These are phyloP conservation scores for Palaemon carinicauda DNA, from an alignment of 1,140 invertebrate genomes.

Conservation along the genomic window DNA sequence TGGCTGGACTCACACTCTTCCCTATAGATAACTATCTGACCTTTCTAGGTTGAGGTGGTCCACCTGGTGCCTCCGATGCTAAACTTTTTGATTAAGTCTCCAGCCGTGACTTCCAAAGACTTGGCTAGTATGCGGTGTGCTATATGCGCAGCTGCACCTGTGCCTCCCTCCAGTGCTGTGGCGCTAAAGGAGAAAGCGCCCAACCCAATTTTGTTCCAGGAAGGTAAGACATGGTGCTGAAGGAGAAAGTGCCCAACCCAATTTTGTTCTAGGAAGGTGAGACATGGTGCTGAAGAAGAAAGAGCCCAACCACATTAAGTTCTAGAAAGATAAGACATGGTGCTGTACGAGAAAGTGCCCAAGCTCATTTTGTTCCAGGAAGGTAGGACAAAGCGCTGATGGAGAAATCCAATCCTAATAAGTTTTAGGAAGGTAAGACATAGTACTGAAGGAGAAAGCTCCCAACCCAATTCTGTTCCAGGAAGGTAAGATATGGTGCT, in stretches of 20 bases:
- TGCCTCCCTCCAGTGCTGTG: conserved; percentile 9
- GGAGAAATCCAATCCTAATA: too few species aligned
- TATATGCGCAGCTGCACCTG: conserved; percentile 32
- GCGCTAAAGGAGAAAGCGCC: conserved; percentile 36
- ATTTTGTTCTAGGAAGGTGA: conserved; percentile 49
- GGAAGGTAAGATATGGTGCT: conserved; percentile 46
- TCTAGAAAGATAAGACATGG: conserved; percentile 49
- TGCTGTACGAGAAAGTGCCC: conserved; percentile 28
- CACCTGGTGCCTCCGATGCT: conserved; percentile 47
- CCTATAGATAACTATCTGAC: too few species aligned
- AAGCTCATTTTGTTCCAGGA: conserved; percentile 38
- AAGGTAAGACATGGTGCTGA: conserved; percentile 47
- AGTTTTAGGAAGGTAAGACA: too few species aligned
- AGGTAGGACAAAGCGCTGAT: too few species aligned
- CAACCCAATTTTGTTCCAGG: conserved; percentile 35
- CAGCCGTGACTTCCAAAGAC: background rate
- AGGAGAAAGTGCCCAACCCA: conserved; percentile 22
- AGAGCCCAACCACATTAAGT: conserved; percentile 5
- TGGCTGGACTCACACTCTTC: too few species aligned
- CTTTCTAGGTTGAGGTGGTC: conserved; percentile 23
- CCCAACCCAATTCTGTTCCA: conserved; percentile 34
- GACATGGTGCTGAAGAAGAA: conserved; percentile 40
- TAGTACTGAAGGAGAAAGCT: conserved; percentile 33
- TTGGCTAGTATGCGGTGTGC: conserved; percentile 14
- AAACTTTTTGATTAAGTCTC: conserved; percentile 33